phyloP scores from a whole-genome alignment of 2,113 vertebrate genomes.

The Chinchilla lanigera region DNA sequence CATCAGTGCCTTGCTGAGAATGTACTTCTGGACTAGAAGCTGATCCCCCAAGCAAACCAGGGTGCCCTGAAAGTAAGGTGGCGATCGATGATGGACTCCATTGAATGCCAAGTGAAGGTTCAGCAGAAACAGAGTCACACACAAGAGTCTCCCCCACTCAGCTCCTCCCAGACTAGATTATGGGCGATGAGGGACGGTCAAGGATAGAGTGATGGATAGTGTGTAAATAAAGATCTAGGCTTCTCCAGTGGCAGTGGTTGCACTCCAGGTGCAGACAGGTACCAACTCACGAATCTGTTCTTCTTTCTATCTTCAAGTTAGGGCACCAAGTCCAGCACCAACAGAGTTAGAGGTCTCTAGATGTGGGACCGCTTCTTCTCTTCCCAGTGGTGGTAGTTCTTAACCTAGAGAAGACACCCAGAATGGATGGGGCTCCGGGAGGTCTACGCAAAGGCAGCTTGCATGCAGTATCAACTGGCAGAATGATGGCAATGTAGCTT shows the following conservation, averaged over 20 bases:
- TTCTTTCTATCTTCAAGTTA: neutral
- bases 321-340: neutral
- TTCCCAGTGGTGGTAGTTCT: neutral
- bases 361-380: fast-evolving
- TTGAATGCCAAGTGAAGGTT: neutral
- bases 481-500: fast-evolving
- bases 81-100: neutral
- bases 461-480: neutral
- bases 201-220: neutral
- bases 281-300: neutral
- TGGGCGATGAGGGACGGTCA: neutral
- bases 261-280: neutral
- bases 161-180: neutral
- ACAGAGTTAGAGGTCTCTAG: fast-evolving
- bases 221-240: neutral
- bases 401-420: fast-evolving
- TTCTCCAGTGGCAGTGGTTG: fast-evolving
- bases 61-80: neutral
- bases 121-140: fast-evolving
- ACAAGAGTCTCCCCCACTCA: fast-evolving
- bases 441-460: too few species aligned
- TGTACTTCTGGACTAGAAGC: neutral
- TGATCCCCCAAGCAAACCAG: neutral
- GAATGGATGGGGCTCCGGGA: fast-evolving
- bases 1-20: neutral